These are phyloP conservation scores for Oostethus manadensis DNA, from an alignment of 2,113 vertebrate genomes.

Conservation along the genomic window DNA sequence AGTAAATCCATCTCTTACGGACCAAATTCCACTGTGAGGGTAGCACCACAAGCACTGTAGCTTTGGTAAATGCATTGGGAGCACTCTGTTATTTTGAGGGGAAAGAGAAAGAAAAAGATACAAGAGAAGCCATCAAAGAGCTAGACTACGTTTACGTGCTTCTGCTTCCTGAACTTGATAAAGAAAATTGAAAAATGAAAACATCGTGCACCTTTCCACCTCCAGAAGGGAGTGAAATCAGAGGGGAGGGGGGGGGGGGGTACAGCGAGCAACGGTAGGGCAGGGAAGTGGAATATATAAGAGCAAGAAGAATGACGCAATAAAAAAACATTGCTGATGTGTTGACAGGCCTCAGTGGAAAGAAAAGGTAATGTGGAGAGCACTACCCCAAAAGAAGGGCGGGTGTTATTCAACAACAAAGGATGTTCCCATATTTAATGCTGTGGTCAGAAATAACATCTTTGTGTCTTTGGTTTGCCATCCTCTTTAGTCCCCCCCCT, in stretches of 20 bases:
- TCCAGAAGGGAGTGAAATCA: conserved; percentile 14
- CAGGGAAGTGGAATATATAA: conserved; percentile 17
- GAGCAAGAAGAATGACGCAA: conserved; percentile 19
- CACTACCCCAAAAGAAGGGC: conserved; percentile 12
- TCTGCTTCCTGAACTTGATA: conserved; percentile 17
- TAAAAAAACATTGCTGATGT: conserved; percentile 30
- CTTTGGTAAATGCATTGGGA: conserved; percentile 34
- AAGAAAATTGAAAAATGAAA: conserved; percentile 7
- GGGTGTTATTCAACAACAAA: conserved; percentile 23
- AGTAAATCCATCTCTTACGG: conserved; percentile 39
- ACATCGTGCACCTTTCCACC: conserved; percentile 23
- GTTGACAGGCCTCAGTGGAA: conserved; percentile 28
- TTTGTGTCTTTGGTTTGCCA: conserved; percentile 33
- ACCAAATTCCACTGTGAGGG: conserved; percentile 31
- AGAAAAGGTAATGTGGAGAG: conserved; percentile 19
- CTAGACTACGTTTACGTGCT: conserved; percentile 21
- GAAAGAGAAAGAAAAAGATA: conserved; percentile 12
- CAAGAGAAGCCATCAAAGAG: conserved; percentile 27
- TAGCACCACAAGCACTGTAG: conserved; percentile 21
- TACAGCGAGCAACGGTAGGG: conserved; percentile 13
- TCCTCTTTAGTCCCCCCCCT: conserved; percentile 31
- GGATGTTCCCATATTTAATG: conserved; percentile 22
- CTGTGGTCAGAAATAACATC: conserved; percentile 23
- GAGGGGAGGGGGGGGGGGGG: not conserved
- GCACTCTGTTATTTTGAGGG: conserved; percentile 15